Conservation (phyloP, 2,888 invertebrate species). For the Siphlonurus alternatus region DNA sequence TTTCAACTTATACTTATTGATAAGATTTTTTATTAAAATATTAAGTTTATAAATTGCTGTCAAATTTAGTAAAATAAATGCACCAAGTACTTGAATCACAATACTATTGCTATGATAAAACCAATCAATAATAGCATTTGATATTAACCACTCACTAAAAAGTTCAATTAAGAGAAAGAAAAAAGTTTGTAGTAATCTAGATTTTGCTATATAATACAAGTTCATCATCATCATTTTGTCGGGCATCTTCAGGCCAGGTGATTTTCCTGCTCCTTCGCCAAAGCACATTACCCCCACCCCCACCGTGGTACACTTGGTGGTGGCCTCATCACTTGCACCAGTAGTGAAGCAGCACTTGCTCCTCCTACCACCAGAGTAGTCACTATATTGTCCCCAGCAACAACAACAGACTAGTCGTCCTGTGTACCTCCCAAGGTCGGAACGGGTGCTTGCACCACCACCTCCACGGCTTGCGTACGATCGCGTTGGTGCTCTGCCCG, state of each 20-base stretch:
- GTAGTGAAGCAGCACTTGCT: background rate
- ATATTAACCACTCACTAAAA: background rate
- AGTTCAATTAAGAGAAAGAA: background rate
- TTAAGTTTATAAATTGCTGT: too few relatives aligned
- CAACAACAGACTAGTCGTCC: conserved; percentile 10
- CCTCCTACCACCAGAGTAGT: background rate
- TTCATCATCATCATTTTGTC: background rate
- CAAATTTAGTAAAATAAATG: too few relatives aligned
- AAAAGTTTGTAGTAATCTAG: background rate
- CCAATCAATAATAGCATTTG: too few relatives aligned
- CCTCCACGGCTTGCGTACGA: background rate
- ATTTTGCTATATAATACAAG: background rate
- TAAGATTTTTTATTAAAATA: background rate
- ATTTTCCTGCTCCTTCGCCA: background rate
- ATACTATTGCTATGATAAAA: background rate
- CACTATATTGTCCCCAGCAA: conserved; percentile 10
- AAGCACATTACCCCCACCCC: background rate
- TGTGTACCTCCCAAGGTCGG: conserved; percentile 12
- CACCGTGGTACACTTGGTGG: background rate
- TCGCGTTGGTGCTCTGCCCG: background rate
- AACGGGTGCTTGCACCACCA: background rate
- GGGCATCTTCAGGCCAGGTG: background rate
- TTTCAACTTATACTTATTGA: background rate
- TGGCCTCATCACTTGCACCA: too few relatives aligned
- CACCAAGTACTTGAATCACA: background rate